Conservation (phyloP, 2,888 invertebrate species). For the Andrena bicolor region DNA sequence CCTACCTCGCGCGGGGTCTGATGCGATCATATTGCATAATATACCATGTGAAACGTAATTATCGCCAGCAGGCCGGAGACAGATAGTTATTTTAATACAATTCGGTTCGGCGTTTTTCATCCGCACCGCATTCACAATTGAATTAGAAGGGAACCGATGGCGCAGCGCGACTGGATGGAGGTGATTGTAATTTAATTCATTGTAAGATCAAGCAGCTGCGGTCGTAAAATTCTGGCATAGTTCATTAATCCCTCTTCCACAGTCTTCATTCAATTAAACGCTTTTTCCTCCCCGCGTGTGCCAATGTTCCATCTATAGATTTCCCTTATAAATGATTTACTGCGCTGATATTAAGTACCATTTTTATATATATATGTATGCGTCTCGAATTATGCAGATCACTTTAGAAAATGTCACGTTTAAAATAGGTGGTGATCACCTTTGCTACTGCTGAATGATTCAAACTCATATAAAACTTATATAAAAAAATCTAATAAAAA, state of each 20-base stretch:
- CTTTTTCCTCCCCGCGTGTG: not conserved
- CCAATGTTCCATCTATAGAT: not conserved
- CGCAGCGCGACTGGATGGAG: constrained; percentile 50
- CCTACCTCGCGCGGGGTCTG: constrained; percentile 39
- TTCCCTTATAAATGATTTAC: not conserved
- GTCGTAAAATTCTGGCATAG: constrained; percentile 67
- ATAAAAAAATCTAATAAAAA: too few relatives aligned
- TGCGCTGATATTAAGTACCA: not conserved
- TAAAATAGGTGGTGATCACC: too few relatives aligned
- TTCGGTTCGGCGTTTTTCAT: constrained; percentile 58
- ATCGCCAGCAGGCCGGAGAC: constrained; percentile 55
- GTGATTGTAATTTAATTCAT: constrained; percentile 73
- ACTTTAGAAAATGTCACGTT: not conserved
- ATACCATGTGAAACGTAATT: constrained; percentile 69
- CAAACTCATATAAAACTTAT: too few relatives aligned
- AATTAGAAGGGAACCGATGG: constrained; percentile 67
- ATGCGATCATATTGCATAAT: constrained; percentile 61
- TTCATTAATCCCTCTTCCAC: constrained; percentile 62
- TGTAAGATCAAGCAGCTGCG: constrained; percentile 52
- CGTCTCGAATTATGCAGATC: not conserved
- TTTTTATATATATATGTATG: not conserved
- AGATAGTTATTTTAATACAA: constrained; percentile 70
- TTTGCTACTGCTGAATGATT: too few relatives aligned
- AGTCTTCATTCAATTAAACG: constrained; percentile 60
- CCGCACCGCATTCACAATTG: constrained; percentile 65